Base-by-base conservation (phyloP, 2,113 vertebrate species). In the Amphilophus citrinellus region DNA sequence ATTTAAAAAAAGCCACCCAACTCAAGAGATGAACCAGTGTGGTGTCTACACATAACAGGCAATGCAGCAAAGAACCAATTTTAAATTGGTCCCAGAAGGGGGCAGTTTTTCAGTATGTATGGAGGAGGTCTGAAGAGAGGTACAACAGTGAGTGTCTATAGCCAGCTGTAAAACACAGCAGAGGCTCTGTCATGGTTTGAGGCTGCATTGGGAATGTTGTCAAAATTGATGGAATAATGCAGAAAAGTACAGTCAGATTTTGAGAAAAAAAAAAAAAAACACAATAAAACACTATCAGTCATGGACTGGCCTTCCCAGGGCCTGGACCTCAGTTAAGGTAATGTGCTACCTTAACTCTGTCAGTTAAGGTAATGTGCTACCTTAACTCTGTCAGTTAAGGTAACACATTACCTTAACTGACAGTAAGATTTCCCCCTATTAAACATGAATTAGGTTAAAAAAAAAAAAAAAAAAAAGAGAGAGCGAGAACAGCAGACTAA, bases 361-460 rank as follows among this genome's bases (percentile, higher is more conserved):
- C n/a, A n/a, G 39, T 66, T 24, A 66, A 66, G 63, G 32, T 32
- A 32, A 32, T 6, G 32, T 32, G 32, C 5, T 32, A 32, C 5
- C 32, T 32, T 32, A 32, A 32, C 32, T 35, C 32, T 35, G 32
- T 7, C 32, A 35, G 32, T 35, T 35, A 35, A 35, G 6, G 32
- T 35, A 32, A 32, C 3, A 63, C 13, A 30, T 32, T 30, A 62
- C 2, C 39, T 68, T 10, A 24, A 80, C 57, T 78, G n/a, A 79
- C 27, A 57, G 39, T 20, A 42, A 53, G 53, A 75, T 44, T n/a
- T 17, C 5, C 3, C 22, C 10, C 56, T 10, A 57, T 35, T 44
- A 80, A 60, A 84, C 80, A 75, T 11, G 56, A 80, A 61, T 6
- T 4, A 76, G 53, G 47, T 13, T 42, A n/a, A n/a, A n/a, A n/a